These are phyloP conservation scores for Gyps fulvus DNA, from an alignment of 2,113 vertebrate species.

Conservation along the genomic window DNA sequence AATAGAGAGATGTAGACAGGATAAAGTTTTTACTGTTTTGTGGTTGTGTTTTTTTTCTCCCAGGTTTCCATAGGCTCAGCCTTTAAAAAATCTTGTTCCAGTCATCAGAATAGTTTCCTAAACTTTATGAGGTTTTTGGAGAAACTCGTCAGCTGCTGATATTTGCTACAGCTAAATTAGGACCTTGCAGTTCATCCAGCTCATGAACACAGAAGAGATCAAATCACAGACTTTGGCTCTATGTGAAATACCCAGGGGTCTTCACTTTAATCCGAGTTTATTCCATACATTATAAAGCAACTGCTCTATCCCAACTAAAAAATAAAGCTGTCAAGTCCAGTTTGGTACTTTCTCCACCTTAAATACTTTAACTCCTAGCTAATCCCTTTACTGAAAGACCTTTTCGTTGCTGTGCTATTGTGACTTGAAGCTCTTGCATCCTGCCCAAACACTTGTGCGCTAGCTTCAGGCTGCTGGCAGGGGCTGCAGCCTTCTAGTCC, in stretches of 20 bases:
- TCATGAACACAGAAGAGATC: not conserved
- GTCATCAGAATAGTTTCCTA: not conserved
- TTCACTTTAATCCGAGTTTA: not conserved
- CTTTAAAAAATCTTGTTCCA: not conserved
- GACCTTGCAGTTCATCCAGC: not conserved
- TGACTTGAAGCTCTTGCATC: not conserved
- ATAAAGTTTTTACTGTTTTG: not conserved
- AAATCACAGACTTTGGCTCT: not conserved
- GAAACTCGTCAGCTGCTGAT: not conserved
- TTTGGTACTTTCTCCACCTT: not conserved
- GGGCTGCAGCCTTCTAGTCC: not conserved
- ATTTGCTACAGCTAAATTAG: constrained; percentile 24
- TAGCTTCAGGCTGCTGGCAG: constrained; percentile 3
- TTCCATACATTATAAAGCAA: not conserved
- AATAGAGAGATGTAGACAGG: not conserved
- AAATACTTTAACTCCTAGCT: not conserved
- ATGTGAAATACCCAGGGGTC: not conserved
- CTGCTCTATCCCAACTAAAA: not conserved
- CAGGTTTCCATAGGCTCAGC: not conserved
- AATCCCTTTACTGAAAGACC: not conserved
- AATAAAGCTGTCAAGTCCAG: not conserved
- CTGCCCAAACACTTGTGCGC: not conserved
- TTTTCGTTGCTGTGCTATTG: not conserved
- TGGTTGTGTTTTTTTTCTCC: not conserved
- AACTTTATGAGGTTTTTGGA: not conserved